These are phyloP conservation scores for Delichon dasypus DNA, from an alignment of 2,797 vertebrate species.

Conservation along the genomic window DNA sequence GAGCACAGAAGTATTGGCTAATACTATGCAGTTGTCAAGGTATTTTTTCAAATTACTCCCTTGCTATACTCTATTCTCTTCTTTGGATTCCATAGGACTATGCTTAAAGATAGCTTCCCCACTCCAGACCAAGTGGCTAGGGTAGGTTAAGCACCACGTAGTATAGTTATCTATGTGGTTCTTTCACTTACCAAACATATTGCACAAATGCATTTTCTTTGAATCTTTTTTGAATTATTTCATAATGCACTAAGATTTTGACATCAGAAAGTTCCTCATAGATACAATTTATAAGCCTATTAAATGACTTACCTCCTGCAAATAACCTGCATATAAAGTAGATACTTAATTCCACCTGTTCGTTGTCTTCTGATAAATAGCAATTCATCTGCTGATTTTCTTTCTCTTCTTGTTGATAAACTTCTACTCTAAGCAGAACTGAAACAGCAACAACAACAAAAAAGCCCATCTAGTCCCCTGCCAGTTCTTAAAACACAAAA, in stretches of 20 bases:
- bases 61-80: background rate
- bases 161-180: background rate
- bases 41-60: background rate
- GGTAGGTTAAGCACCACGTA: background rate
- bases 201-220: background rate
- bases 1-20: background rate
- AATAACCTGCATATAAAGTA: background rate
- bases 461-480: background rate
- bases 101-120: background rate
- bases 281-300: background rate
- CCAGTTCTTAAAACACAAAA: constrained; percentile 4
- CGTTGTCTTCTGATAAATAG: constrained; percentile 3
- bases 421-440: background rate
- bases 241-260: background rate
- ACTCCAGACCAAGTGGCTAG: background rate
- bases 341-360: background rate
- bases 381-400: background rate
- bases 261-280: background rate
- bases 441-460: background rate
- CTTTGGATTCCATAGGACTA: background rate
- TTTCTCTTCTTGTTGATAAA: background rate
- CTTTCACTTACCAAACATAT: background rate
- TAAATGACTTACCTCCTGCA: background rate
- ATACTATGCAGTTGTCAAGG: background rate
- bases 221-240: background rate